phyloP scores from a whole-genome alignment of 2,797 vertebrate species.

The Schizothorax lantsangensis region DNA sequence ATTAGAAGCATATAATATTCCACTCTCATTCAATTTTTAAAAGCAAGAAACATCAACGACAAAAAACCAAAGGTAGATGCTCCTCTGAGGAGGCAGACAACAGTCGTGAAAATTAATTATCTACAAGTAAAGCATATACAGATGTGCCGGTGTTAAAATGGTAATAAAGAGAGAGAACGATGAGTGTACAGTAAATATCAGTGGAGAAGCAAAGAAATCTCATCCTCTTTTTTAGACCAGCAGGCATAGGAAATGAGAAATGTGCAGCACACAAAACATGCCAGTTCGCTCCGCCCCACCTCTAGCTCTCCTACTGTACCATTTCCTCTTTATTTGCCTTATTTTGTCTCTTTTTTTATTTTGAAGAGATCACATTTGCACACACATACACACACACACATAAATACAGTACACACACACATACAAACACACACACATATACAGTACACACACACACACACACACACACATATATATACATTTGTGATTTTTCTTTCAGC shows the following conservation, averaged over 20 bases:
- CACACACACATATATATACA: not conserved
- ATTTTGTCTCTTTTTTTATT: not conserved
- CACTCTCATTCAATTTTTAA: not conserved
- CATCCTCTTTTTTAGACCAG: slow-evolving; percentile 62
- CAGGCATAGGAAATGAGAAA: slow-evolving; percentile 54
- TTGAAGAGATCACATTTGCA: not conserved
- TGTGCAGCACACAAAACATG: slow-evolving; percentile 54
- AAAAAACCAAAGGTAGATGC: slow-evolving; percentile 66
- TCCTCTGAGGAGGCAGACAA: slow-evolving; percentile 54
- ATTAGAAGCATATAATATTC: not conserved
- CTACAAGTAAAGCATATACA: slow-evolving; percentile 80
- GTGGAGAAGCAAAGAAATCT: not conserved
- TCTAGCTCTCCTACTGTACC: slow-evolving; percentile 24
- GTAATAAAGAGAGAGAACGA: not conserved
- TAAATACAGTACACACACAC: slow-evolving; percentile 5
- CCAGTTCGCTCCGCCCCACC: slow-evolving; percentile 41
- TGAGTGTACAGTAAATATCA: slow-evolving; percentile 9
- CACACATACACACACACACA: slow-evolving; percentile 20
- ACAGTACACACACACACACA: slow-evolving; percentile 10
- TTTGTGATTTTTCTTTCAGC: not conserved
- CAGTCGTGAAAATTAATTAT: slow-evolving; percentile 87
- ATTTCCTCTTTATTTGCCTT: not conserved
- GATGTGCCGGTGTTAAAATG: slow-evolving; percentile 50
- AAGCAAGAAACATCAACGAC: slow-evolving; percentile 40
- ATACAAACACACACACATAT: slow-evolving; percentile 14